A percentile compares a stretch with the other conserved stretches of the same genome.
phyloP scores from a whole-genome alignment of 2,113 vertebrate species.

The Dicrurus megarhynchus region DNA sequence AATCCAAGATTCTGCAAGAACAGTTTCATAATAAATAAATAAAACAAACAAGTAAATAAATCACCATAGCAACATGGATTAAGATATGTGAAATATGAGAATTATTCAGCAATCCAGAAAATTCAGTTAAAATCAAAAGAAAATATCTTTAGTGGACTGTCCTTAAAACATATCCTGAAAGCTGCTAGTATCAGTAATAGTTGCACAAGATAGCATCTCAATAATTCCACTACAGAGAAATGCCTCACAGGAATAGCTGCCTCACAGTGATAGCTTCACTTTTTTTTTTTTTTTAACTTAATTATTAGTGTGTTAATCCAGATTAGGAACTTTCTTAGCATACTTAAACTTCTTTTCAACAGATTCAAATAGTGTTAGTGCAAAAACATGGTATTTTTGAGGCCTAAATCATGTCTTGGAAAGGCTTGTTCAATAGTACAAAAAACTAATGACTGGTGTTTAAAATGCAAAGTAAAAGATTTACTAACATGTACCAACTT shows the following conservation, averaged over 20 bases:
- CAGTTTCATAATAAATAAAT: not conserved
- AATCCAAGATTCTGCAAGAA: not conserved
- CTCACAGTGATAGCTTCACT: not conserved
- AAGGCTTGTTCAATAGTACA: not conserved
- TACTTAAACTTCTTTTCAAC: not conserved
- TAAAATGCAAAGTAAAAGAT: not conserved
- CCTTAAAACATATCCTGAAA: not conserved
- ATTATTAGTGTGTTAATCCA: not conserved
- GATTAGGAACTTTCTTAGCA: not conserved
- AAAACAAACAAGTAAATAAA: not conserved
- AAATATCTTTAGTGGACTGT: not conserved
- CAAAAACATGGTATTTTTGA: not conserved
- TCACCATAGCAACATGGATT: not conserved
- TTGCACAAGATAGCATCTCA: not conserved
- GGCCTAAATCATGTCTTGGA: not conserved
- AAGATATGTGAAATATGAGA: not conserved
- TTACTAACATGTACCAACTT: not conserved
- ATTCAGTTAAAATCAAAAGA: not conserved
- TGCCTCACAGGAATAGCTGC: not conserved
- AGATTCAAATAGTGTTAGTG: not conserved
- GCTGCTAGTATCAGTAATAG: not conserved
- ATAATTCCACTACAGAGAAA: not conserved
- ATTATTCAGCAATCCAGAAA: not conserved
- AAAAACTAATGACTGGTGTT: rapidly evolving
- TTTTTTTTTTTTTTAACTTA: too few relatives aligned